A percentile compares a stretch with the other conserved stretches of the same genome.
These are phyloP conservation scores for Cherax quadricarinatus DNA, from an alignment of 1,140 invertebrate species.

Conservation along the genomic window DNA sequence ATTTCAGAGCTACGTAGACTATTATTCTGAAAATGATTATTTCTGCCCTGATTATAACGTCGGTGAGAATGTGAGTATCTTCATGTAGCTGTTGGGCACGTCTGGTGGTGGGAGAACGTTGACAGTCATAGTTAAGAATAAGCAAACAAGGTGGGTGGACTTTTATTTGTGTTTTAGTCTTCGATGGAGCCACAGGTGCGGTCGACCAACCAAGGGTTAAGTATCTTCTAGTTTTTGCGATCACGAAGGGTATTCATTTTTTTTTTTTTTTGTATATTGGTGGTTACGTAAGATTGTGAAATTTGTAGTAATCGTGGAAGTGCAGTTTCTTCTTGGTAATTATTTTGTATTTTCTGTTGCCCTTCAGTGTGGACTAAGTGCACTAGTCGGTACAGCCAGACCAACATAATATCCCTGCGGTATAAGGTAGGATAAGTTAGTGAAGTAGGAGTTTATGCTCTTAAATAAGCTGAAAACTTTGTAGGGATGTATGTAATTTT, in stretches of 20 bases:
- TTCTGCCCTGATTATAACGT: conserved; percentile 14
- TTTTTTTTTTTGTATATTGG: background rate
- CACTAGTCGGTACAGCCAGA: too few relatives aligned
- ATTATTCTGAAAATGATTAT: conserved; percentile 23
- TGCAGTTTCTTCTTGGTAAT: background rate
- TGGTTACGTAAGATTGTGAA: background rate
- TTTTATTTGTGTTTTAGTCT: background rate
- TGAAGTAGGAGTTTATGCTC: too few relatives aligned
- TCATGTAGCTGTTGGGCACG: conserved; percentile 11
- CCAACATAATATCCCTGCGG: too few relatives aligned
- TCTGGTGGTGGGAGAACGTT: conserved; percentile 6
- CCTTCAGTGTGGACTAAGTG: too few relatives aligned
- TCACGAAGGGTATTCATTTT: background rate
- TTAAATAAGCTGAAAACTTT: too few relatives aligned
- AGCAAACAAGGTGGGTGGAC: background rate
- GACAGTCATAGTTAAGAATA: background rate
- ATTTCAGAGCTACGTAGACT: conserved; percentile 20
- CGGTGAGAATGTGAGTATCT: conserved; percentile 2
- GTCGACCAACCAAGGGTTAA: background rate
- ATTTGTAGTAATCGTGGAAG: background rate
- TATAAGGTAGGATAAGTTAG: too few relatives aligned
- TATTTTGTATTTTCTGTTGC: too few relatives aligned
- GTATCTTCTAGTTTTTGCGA: background rate
- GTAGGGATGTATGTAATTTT: too few relatives aligned
- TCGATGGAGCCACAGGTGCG: background rate